A percentile compares a stretch with the other conserved stretches of the same genome.
These are phyloP conservation scores for Drosophila villosipedis DNA, from an alignment of 2,888 invertebrate genomes.

Conservation along the genomic window DNA sequence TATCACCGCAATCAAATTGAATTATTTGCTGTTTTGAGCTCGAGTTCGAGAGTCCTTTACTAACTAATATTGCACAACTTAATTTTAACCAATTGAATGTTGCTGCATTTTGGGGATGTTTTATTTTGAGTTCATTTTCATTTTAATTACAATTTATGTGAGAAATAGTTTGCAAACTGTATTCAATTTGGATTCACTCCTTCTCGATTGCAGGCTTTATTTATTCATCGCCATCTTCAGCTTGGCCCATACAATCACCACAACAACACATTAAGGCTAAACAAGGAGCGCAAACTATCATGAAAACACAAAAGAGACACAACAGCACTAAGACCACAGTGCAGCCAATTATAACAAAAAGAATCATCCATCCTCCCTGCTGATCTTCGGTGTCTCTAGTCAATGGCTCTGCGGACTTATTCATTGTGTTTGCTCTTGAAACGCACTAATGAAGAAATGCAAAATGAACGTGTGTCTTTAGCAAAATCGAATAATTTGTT, in stretches of 20 bases:
- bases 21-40: background rate
- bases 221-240: background rate
- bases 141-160: background rate
- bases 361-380: background rate
- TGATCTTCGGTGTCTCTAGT: background rate
- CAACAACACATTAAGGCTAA: background rate
- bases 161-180: background rate
- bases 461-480: background rate
- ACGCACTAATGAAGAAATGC: background rate
- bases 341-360: background rate
- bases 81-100: background rate
- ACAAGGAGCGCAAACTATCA: background rate
- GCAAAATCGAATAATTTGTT: background rate
- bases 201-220: background rate
- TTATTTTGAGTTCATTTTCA: background rate
- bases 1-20: too few relatives aligned
- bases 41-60: background rate
- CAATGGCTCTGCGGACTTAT: background rate
- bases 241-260: background rate
- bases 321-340: background rate
- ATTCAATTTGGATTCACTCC: background rate
- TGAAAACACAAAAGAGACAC: background rate
- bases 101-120: background rate
- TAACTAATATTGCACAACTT: background rate
- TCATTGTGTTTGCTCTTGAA: background rate